Base-by-base conservation (phyloP, 2,113 vertebrate species). In the Rousettus leschenaultii region DNA sequence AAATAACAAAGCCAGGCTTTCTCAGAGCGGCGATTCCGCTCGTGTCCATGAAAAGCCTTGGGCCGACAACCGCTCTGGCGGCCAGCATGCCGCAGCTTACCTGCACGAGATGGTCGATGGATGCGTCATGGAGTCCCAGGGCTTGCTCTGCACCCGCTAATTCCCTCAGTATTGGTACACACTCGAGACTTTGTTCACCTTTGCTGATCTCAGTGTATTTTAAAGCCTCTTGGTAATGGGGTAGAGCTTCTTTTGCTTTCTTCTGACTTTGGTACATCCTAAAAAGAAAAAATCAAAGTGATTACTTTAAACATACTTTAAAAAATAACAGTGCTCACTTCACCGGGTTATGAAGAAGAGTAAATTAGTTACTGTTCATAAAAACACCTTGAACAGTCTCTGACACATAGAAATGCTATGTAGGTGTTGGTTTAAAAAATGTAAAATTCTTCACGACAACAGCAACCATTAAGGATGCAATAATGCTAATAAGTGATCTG, bases 81-180 rank as follows among this genome's bases (percentile, higher is more conserved):
- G 28, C 35, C 26, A 1, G 30, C 0, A 5, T 0, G 12, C 0
- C 8, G 10, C 7, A 5, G 24, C 94, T 97, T 96, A 98, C 98
- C 98, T 98, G 98, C 53, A 97, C 77, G 38, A 99, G 97, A 74
- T 98, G 98, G 66, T 97, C 91, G 95, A 98, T 75, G 28, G 98
- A 97, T 61, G 35, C 65, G 0, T 98, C 97, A 18, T 98, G 71
- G 33, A 95, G 63, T n/a, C 98, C 98, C 84, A 89, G 95, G 51
- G 97, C 92, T 88, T 98, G 98, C 78, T 99, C 98, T 2, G 97
- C 98, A 19, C 96, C 89, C 0, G 99, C 98, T 95, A 99, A 95
- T 77, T 98, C 98, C 91, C 96, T 98, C 77, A 99, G 96, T 66
- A 98, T n/a, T 0, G 98, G 97, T 35, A 98, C 97, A 2, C 95